Base-by-base conservation (phyloP, 2,888 invertebrate genomes). In the Hyposoter dolosus region DNA sequence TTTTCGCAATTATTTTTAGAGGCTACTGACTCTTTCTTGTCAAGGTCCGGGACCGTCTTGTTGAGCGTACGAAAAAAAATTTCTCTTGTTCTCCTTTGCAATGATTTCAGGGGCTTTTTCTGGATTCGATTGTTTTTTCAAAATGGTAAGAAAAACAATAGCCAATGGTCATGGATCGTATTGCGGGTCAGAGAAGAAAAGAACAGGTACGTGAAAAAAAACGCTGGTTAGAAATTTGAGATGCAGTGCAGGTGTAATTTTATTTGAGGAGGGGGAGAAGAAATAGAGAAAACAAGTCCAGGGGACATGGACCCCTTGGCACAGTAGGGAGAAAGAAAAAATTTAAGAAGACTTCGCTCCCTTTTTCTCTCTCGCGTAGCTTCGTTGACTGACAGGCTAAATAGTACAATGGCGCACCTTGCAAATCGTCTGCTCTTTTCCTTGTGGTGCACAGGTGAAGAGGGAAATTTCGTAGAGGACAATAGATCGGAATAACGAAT, bases 361-460 rank as follows among this genome's bases (percentile, higher is more conserved):
- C 19, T 32, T 19, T 15, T 47, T 53, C 50, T 50, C 28, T 71
- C 71, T 65, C 63, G 19, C 63, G 19, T 9, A 40, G 35, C 56
- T 35, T 53, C 47, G 35, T 60, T 66, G 82, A 75, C 74, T 71
- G 60, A 81, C 56, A 79, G 65, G 68, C 65, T 60, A 82, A 74
- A 84, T 83, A 87, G 79, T 66, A 88, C 82, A 88, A 89, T 86
- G 83, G 86, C 69, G 83, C 89, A 89, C 89, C 89, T 89, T 89
- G 89, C 89, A 74, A 88, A 88, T 89, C 84, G 80, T 53, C 53
- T 66, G 74, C 63, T 84, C 84, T 82, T 86, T 81, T 79, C 74
- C 72, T 72, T 71, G 35, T 69, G 71, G 78, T 12, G n/a, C 68
- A 86, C 89, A 88, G 88, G 89, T 89, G 86, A 86, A 85, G 45